Base-by-base conservation (phyloP, 2,888 invertebrate genomes). In the Caradrina kadenii region DNA sequence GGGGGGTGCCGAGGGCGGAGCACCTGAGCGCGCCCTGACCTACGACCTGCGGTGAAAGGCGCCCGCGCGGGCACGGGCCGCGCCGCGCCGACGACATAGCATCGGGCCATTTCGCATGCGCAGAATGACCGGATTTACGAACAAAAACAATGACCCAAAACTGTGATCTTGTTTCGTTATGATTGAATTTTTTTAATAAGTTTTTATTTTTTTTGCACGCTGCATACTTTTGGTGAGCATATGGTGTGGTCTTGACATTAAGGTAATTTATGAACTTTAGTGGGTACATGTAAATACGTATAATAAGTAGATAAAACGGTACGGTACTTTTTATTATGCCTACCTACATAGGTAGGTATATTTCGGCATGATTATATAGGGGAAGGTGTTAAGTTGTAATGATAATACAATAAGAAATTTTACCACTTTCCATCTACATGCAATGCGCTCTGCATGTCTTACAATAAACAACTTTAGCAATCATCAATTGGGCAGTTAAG, bases 11-110 rank as follows among this genome's bases (percentile, higher is more conserved):
- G 91, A 90, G 94, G 94, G 95, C 94, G 94, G 94, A 93, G 95
- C 95, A 94, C 95, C 95, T 93, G 94, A 95, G 95, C 92, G 95
- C 95, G 95, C 95, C 95, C 95, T 96, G 95, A 95, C 95, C 95
- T 94, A 88, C 93, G 95, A 96, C 95, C 95, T 86, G 94, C 91
- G 94, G 95, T 96, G 95, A 96, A 95, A 96, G 95, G 95, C 94
- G 94, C 94, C 86, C 91, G 93, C 90, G 91, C 91, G 93, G 90
- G 92, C 91, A 89, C 89, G 87, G 88, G 81, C 82, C 83, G 83
- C 80, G 77, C 79, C 81, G 79, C 76, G 66, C 76, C 83, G 63
- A 89, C 92, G 92, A 93, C 94, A 93, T 90, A 90, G 89, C 93
- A 91, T 90, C 93, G 90, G 89, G 84, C 87, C 86, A 88, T 82